These are phyloP conservation scores for Limnephilus marmoratus DNA, from an alignment of 2,888 invertebrate species.

Conservation along the genomic window DNA sequence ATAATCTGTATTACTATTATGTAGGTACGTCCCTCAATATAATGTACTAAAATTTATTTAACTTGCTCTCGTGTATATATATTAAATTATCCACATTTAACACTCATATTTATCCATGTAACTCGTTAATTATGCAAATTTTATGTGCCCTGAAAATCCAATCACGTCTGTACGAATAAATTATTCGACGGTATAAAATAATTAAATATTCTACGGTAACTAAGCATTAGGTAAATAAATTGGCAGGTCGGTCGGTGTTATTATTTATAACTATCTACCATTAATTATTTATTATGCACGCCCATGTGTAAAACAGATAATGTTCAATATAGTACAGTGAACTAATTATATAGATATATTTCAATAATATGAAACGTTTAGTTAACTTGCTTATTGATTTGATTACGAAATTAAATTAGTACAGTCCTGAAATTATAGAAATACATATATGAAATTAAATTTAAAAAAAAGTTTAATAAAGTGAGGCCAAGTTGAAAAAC, in stretches of 20 bases:
- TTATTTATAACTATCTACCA: not conserved
- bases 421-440: no score
- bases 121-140: not conserved
- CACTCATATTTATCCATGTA: not conserved
- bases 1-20: no score
- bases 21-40: no score
- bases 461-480: no score
- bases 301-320: not conserved
- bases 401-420: no score
- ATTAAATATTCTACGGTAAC: not conserved
- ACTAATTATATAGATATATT: not conserved
- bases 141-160: not conserved
- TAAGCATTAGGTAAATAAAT: not conserved
- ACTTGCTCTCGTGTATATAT: no score
- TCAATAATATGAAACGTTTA: no score
- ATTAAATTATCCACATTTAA: not conserved
- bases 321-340: not conserved
- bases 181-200: not conserved
- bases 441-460: no score
- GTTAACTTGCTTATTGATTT: no score
- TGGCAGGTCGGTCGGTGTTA: not conserved
- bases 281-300: not conserved
- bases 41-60: no score
- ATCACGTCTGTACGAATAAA: not conserved
- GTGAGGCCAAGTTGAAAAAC: no score